Percentiles rank a stretch among this genome's conserved stretches.
phyloP scores from a whole-genome alignment of 2,113 vertebrate species.

The Anolis carolinensis region DNA sequence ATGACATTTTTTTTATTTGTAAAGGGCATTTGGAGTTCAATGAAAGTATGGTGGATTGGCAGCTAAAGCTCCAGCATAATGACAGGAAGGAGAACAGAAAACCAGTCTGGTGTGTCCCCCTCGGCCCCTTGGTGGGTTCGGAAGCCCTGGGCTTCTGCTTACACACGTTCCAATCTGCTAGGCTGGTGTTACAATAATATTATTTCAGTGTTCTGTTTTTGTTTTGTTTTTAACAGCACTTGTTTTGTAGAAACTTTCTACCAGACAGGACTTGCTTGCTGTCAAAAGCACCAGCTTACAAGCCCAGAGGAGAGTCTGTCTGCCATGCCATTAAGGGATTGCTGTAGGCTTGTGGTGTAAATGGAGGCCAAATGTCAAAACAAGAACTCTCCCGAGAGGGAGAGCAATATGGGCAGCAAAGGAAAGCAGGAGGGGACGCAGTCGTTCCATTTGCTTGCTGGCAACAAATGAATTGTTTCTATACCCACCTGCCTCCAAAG shows the following conservation, averaged over 20 bases:
- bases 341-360: constrained; percentile 31
- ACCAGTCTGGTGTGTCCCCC: constrained; percentile 37
- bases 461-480: constrained; percentile 5
- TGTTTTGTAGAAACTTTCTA: constrained; percentile 5
- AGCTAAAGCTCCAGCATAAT: background rate
- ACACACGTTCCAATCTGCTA: constrained; percentile 32
- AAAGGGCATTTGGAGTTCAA: constrained; percentile 61
- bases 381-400: background rate
- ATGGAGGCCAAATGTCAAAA: constrained; percentile 37
- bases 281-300: constrained; percentile 44
- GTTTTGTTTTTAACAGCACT: too few relatives aligned
- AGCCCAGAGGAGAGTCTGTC: constrained; percentile 7
- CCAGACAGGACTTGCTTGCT: constrained; percentile 49
- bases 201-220: background rate
- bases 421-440: background rate
- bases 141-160: constrained; percentile 35
- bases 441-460: constrained; percentile 38
- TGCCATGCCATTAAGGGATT: constrained; percentile 25
- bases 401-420: constrained; percentile 16
- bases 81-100: constrained; percentile 49
- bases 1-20: constrained; percentile 19
- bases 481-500: background rate
- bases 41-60: constrained; percentile 52
- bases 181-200: background rate
- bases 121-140: constrained; percentile 34